These are phyloP conservation scores for Paramormyrops kingsleyae DNA, from an alignment of 2,113 vertebrate genomes.

Conservation along the genomic window DNA sequence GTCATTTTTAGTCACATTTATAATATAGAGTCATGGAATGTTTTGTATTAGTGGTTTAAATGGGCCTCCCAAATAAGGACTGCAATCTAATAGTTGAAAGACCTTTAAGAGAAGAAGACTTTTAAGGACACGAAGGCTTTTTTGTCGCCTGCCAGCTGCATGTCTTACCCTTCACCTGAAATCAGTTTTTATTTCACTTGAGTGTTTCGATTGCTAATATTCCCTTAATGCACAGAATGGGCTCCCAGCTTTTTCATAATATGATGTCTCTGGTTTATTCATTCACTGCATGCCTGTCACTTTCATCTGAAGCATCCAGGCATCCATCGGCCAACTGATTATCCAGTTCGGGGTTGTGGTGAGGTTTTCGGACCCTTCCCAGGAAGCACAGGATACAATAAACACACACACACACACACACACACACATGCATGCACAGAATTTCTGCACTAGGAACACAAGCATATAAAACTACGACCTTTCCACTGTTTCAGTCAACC, in stretches of 20 bases:
- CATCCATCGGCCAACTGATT: neutral
- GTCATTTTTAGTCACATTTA: neutral
- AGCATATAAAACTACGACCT: neutral
- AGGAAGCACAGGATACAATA: neutral
- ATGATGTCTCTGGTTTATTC: neutral
- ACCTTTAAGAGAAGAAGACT: neutral
- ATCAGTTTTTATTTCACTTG: neutral
- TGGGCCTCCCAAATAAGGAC: neutral
- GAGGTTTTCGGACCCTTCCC: neutral
- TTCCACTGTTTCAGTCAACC: neutral
- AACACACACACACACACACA: neutral
- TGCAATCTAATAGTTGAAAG: constrained; percentile 2
- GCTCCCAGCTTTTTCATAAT: neutral
- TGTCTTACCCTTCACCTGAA: neutral
- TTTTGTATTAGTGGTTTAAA: constrained; percentile 6
- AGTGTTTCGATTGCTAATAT: neutral
- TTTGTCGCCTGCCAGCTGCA: neutral
- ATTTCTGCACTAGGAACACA: neutral
- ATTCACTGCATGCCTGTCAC: neutral
- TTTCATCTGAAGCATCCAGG: neutral
- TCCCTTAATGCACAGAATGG: neutral
- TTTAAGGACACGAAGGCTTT: neutral
- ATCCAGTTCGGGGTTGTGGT: neutral
- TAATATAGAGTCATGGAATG: neutral
- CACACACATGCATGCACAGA: neutral